These are phyloP conservation scores for Bombus sibiricus DNA, from an alignment of 1,140 invertebrate species.

Conservation along the genomic window DNA sequence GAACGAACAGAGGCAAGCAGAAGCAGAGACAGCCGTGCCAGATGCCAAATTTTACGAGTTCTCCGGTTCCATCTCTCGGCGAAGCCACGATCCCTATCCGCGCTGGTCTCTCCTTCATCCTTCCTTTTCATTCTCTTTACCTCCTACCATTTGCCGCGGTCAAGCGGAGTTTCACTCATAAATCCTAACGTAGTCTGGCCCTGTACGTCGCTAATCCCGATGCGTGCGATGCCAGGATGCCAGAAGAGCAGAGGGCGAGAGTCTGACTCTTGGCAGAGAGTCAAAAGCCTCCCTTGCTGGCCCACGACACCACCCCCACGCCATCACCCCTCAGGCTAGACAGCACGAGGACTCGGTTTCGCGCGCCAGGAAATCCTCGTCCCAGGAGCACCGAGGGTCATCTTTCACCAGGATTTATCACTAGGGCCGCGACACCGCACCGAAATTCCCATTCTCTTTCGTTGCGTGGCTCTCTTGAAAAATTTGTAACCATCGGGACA, in stretches of 20 bases:
- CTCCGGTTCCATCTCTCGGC: constrained; percentile 13
- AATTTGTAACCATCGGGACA: constrained; percentile 29
- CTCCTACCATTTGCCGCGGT: constrained; percentile 59
- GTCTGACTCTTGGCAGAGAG: constrained; percentile 69
- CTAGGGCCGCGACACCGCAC: constrained; percentile 32
- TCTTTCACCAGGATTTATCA: constrained; percentile 57
- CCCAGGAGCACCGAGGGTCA: constrained; percentile 41
- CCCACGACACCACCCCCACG: constrained; percentile 24
- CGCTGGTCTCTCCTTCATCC: constrained; percentile 2
- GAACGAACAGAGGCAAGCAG: constrained; percentile 3
- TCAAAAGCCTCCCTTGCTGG: constrained; percentile 63
- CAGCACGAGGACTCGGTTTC: constrained; percentile 18
- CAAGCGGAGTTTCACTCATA: constrained; percentile 72
- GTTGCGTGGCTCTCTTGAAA: constrained; percentile 12
- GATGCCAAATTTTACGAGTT: constrained; percentile 73
- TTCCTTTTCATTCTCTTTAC: constrained; percentile 17
- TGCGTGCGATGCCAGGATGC: constrained; percentile 58
- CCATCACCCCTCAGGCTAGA: background rate
- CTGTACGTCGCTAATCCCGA: constrained; percentile 64
- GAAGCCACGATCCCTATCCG: constrained; percentile 7
- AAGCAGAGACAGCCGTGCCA: constrained; percentile 38
- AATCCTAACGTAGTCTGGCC: constrained; percentile 68
- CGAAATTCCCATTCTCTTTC: constrained; percentile 37
- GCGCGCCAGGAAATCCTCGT: constrained; percentile 41
- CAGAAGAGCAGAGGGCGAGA: constrained; percentile 41